Conservation (phyloP, 2,888 invertebrate genomes). For the Apamea anceps region DNA sequence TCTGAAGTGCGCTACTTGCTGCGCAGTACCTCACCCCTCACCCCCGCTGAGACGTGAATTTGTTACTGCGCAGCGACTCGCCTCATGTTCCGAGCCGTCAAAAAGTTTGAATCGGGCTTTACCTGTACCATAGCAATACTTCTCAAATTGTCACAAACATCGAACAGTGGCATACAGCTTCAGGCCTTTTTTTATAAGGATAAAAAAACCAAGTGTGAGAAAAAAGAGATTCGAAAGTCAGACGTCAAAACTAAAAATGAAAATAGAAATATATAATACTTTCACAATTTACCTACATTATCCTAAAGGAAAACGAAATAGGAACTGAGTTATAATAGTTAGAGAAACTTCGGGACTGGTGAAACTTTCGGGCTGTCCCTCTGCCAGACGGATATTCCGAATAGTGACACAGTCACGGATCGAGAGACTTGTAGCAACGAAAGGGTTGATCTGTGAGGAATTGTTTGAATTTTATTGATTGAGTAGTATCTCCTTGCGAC, state of each 20-base stretch:
- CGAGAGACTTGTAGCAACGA: neutral
- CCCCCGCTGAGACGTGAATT: neutral
- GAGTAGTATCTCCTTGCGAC: neutral
- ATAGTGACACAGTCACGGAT: neutral
- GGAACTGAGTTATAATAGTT: constrained; percentile 25
- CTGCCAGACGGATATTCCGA: constrained; percentile 22
- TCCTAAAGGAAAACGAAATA: constrained; percentile 24
- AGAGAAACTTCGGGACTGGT: constrained; percentile 10
- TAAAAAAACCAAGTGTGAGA: too few species aligned
- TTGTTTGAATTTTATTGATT: constrained; percentile 4
- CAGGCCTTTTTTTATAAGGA: too few species aligned
- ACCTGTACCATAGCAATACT: too few species aligned
- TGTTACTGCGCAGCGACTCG: neutral
- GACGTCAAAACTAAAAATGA: neutral
- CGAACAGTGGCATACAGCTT: too few species aligned
- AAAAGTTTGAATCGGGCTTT: too few species aligned
- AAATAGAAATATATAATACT: neutral
- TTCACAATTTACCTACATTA: constrained; percentile 20
- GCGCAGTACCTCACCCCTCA: too few species aligned
- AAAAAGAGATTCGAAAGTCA: neutral
- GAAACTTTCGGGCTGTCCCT: constrained; percentile 20
- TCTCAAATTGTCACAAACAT: neutral
- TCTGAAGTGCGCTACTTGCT: too few species aligned
- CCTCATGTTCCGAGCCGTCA: neutral
- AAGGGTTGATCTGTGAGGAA: constrained; percentile 4